These are phyloP conservation scores for Macrosteles quadrilineatus DNA, from an alignment of 1,140 invertebrate genomes.

Conservation along the genomic window DNA sequence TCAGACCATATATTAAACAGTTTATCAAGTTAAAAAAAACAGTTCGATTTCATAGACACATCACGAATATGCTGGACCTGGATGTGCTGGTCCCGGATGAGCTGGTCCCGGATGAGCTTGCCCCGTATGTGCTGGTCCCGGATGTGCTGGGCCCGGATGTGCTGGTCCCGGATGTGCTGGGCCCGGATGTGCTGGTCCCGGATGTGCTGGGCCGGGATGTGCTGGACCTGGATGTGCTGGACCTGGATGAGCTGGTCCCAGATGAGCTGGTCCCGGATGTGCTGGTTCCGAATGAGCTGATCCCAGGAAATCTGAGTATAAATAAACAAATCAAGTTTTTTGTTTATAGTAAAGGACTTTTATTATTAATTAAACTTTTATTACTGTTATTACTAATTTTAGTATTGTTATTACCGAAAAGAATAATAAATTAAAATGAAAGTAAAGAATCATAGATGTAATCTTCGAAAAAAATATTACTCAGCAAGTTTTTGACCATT, in stretches of 20 bases:
- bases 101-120: neutral
- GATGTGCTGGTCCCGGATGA: slow-evolving; percentile 3
- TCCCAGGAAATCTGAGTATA: neutral
- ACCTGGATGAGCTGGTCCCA: neutral
- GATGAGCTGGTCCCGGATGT: neutral
- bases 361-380: too few relatives aligned
- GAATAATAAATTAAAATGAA: too few relatives aligned
- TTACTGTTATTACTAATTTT: too few relatives aligned
- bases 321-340: too few relatives aligned
- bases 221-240: neutral
- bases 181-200: neutral
- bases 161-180: slow-evolving; percentile 4
- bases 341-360: too few relatives aligned
- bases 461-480: too few relatives aligned
- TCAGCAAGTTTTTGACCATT: too few relatives aligned
- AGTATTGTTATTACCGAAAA: too few relatives aligned
- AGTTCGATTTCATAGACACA: neutral
- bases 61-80: neutral
- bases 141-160: neutral
- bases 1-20: too few relatives aligned
- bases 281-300: neutral
- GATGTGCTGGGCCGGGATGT: neutral
- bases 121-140: neutral
- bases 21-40: too few relatives aligned
- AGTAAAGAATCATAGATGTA: too few relatives aligned